These are phyloP conservation scores for Corythornis cristatus DNA, from an alignment of 2,113 vertebrate genomes.

Conservation along the genomic window DNA sequence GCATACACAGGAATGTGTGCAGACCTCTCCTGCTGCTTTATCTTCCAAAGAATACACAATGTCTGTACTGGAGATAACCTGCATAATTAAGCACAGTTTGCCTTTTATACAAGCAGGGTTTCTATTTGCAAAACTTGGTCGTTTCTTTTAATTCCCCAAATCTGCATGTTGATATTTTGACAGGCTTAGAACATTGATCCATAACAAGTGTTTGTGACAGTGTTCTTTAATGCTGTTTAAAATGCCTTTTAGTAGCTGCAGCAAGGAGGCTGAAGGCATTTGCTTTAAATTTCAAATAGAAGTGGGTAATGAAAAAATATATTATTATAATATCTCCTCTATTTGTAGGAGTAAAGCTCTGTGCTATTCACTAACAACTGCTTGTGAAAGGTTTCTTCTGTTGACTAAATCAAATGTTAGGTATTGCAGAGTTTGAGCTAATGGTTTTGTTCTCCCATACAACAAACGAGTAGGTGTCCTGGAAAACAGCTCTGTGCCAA, in stretches of 20 bases:
- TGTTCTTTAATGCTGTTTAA: background rate
- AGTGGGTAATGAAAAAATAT: background rate
- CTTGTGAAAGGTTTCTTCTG: slow-evolving; percentile 1
- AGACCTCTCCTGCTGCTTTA: background rate
- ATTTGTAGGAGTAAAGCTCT: background rate
- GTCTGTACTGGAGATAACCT: background rate
- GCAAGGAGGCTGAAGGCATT: background rate
- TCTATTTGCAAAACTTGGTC: background rate
- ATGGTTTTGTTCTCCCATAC: background rate
- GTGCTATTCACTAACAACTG: background rate
- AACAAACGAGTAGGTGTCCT: background rate
- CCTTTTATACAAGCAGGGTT: background rate
- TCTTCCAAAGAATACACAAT: background rate
- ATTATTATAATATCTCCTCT: background rate
- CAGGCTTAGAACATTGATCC: background rate
- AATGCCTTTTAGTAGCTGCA: background rate
- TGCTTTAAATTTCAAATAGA: background rate
- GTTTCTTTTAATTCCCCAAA: background rate
- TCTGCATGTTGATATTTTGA: background rate
- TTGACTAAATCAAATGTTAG: background rate
- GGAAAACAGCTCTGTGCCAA: background rate
- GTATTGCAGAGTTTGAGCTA: background rate
- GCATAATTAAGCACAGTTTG: background rate
- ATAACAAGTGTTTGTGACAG: rapidly evolving
- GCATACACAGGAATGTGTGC: slow-evolving; percentile 8